Conservation (phyloP, 2,113 vertebrate species). For the Cyprinodon tularosa region DNA sequence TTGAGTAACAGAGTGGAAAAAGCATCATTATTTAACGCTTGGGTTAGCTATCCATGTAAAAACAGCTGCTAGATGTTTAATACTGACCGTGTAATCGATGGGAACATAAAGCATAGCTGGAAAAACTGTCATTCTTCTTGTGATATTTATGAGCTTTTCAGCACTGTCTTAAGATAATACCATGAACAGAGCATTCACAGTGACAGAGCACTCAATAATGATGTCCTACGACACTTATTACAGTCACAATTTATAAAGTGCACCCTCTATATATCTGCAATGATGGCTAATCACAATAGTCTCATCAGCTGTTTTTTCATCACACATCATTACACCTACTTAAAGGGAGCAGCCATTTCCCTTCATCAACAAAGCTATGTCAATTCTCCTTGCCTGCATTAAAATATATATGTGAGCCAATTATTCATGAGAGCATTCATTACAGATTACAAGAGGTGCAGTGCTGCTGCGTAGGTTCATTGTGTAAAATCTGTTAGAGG, state of each 20-base stretch:
- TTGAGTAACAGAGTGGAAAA: background rate
- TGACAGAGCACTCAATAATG: background rate
- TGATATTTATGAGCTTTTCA: background rate
- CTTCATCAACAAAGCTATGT: conserved; percentile 14
- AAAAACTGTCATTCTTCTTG: background rate
- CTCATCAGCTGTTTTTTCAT: background rate
- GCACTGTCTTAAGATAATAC: background rate
- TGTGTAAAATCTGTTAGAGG: conserved; percentile 50
- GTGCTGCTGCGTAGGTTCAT: conserved; percentile 32
- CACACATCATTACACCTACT: background rate
- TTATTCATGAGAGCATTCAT: conserved; percentile 18
- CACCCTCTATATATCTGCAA: background rate
- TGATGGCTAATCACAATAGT: conserved; percentile 22
- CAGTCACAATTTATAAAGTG: background rate
- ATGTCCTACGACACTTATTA: background rate
- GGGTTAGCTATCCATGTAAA: background rate
- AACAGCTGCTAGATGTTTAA: background rate
- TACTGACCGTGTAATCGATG: background rate
- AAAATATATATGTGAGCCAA: conserved; percentile 16
- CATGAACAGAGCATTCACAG: background rate
- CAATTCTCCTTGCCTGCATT: conserved; percentile 2
- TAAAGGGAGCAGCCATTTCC: conserved; percentile 24
- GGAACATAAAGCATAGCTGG: background rate
- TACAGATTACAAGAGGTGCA: conserved; percentile 28
- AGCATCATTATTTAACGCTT: background rate